These are phyloP conservation scores for Enteromius mattozi DNA, from an alignment of 2,797 vertebrate species.

Conservation along the genomic window DNA sequence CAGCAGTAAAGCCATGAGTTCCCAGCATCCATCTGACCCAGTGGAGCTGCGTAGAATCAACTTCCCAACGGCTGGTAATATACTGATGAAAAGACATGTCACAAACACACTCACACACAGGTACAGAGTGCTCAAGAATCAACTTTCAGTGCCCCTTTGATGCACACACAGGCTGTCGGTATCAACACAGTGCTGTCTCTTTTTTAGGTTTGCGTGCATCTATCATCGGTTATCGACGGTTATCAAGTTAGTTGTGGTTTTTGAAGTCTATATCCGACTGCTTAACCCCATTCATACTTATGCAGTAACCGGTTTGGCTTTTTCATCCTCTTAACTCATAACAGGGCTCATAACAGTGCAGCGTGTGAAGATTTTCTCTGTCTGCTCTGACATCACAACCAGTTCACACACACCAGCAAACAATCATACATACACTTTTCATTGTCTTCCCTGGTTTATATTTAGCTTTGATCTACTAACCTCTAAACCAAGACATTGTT, in stretches of 20 bases:
- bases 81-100: conserved; percentile 24
- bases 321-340: conserved; percentile 29
- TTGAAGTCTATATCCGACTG: conserved; percentile 31
- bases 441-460: neutral
- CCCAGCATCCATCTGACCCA: conserved; percentile 96
- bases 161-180: neutral
- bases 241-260: conserved; percentile 87
- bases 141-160: conserved; percentile 10
- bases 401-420: conserved; percentile 6
- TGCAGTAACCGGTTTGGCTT: conserved; percentile 28
- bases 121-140: conserved; percentile 23
- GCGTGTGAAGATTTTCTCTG: neutral
- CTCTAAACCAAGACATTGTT: conserved; percentile 11
- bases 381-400: neutral
- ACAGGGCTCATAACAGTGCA: neutral
- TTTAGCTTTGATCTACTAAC: neutral
- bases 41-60: conserved; percentile 98
- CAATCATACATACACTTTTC: neutral
- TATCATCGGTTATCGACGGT: conserved; percentile 86
- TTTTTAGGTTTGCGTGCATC: conserved; percentile 87
- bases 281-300: conserved; percentile 17
- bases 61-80: conserved; percentile 96
- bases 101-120: conserved; percentile 22
- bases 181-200: conserved; percentile 33
- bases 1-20: conserved; percentile 92